phyloP scores from a whole-genome alignment of 2,113 vertebrate species.

The Apistogramma diplotaenia region DNA sequence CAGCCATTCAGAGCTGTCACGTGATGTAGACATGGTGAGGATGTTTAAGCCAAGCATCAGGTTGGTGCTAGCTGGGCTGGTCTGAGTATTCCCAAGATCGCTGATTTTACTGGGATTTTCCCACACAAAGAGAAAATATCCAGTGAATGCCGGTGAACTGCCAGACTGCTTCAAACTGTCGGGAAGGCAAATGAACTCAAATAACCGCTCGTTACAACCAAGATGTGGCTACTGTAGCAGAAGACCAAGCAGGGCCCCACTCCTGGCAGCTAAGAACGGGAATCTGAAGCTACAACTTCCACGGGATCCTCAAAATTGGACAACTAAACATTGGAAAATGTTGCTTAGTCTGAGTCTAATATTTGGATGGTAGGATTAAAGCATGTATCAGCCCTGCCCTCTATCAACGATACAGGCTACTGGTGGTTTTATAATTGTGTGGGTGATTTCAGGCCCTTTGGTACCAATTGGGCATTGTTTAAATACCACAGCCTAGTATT shows the following conservation, averaged over 20 bases:
- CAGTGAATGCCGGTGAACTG: not conserved
- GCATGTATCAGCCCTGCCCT: too few species aligned
- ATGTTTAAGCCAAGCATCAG: not conserved
- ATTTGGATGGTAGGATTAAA: not conserved
- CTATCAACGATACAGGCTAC: not conserved
- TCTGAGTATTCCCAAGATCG: not conserved
- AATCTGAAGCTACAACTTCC: not conserved
- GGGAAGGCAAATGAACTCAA: not conserved
- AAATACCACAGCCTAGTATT: not conserved
- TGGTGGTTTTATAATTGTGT: not conserved
- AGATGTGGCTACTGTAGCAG: not conserved
- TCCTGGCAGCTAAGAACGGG: not conserved
- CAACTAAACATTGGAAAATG: not conserved
- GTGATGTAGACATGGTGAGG: not conserved
- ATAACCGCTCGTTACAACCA: not conserved
- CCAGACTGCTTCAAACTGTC: not conserved
- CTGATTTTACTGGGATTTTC: not conserved
- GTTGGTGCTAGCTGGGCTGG: not conserved
- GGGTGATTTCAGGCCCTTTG: not conserved
- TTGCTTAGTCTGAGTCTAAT: not conserved
- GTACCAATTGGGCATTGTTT: not conserved
- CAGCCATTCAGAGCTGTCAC: not conserved
- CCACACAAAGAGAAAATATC: too few species aligned
- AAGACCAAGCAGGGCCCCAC: fast-evolving
- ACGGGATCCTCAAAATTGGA: not conserved